Conservation (phyloP, 2,888 invertebrate genomes). For the Octodonta nipae region DNA sequence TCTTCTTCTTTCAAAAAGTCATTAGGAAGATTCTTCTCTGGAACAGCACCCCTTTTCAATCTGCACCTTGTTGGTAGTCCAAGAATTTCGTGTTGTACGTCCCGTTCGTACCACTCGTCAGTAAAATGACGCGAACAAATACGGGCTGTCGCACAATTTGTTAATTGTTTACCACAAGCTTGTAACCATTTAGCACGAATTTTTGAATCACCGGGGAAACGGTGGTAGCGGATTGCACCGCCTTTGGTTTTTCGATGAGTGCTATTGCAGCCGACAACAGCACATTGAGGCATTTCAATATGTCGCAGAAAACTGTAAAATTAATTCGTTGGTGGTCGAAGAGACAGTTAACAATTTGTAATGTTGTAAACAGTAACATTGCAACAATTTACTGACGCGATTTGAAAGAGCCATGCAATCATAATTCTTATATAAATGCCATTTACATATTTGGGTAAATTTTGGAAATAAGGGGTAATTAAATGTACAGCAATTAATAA, state of each 20-base stretch:
- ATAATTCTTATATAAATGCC: no score
- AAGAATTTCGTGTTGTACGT: conserved; percentile 42
- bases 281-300: conserved; percentile 46
- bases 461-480: no score
- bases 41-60: conserved; percentile 40
- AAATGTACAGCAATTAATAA: no score
- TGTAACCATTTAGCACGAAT: conserved; percentile 40
- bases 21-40: conserved; percentile 26
- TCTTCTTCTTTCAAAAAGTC: conserved; percentile 25
- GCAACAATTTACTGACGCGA: no score
- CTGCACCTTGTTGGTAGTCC: conserved; percentile 41
- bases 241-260: conserved; percentile 44
- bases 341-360: no score
- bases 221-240: conserved; percentile 43
- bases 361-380: no score
- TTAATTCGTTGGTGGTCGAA: no score
- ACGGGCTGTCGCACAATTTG: conserved; percentile 43
- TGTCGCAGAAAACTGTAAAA: no score
- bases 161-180: conserved; percentile 40
- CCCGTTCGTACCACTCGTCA: conserved; percentile 41
- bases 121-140: conserved; percentile 43
- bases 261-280: conserved; percentile 43
- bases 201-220: conserved; percentile 42
- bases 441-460: no score
- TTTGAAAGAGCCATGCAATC: no score